Evolutionary conservation across 1,140 invertebrate species (phyloP).

Genomic region (Vollenhovia emeryi): DNA sequence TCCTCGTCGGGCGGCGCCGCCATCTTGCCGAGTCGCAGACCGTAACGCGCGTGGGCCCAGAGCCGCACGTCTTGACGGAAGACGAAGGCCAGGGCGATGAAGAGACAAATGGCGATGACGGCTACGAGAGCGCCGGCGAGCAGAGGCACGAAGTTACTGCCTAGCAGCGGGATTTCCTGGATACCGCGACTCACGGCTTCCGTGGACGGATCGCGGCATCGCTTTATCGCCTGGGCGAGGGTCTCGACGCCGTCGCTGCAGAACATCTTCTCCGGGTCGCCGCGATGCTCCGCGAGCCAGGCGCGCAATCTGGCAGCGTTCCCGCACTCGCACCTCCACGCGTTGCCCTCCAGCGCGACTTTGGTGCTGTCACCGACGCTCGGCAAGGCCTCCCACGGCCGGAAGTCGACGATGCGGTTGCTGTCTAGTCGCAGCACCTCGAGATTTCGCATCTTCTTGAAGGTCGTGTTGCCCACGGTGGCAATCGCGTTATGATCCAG

Average conservation of each 20-base stretch:
- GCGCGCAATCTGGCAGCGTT: slow-evolving; percentile 91
- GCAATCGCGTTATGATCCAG: slow-evolving; percentile 94
- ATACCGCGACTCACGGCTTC: slow-evolving; percentile 80
- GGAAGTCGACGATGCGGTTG: slow-evolving; percentile 92
- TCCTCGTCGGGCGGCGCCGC: slow-evolving; percentile 87
- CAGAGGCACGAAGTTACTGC: slow-evolving; percentile 89
- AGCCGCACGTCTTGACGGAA: slow-evolving; percentile 91
- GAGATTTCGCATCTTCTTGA: slow-evolving; percentile 91
- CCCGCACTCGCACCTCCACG: slow-evolving; percentile 96
- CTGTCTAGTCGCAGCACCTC: slow-evolving; percentile 94
- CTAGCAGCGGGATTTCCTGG: slow-evolving; percentile 84
- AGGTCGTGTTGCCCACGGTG: slow-evolving; percentile 94
- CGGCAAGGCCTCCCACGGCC: slow-evolving; percentile 90
- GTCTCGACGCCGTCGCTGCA: slow-evolving; percentile 87
- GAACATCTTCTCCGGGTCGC: slow-evolving; percentile 89
- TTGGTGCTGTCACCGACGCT: slow-evolving; percentile 89
- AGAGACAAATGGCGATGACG: slow-evolving; percentile 89
- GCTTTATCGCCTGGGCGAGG: slow-evolving; percentile 86
- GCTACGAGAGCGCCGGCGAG: slow-evolving; percentile 90
- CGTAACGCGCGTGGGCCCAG: slow-evolving; percentile 91
- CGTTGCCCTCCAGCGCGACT: slow-evolving; percentile 92
- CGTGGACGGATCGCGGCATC: slow-evolving; percentile 87
- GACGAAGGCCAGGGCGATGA: slow-evolving; percentile 90
- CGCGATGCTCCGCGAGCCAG: slow-evolving; percentile 91
- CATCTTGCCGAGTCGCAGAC: slow-evolving; percentile 89